phyloP scores from a whole-genome alignment of 2,888 invertebrate species.

The Hypena proboscidalis region DNA sequence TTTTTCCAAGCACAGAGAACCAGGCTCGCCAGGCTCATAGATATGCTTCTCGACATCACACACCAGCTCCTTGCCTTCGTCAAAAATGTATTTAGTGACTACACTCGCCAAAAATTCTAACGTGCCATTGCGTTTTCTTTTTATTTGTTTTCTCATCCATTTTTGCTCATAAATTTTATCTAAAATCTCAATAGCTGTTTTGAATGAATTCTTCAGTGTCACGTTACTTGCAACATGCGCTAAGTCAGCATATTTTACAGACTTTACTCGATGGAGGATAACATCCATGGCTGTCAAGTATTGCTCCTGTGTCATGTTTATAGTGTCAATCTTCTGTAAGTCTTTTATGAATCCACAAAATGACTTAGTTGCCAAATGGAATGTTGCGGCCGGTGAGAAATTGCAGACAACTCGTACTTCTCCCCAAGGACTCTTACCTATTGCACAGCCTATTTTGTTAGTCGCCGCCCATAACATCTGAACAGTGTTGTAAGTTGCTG shows the following conservation, averaged over 20 bases:
- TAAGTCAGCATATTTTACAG: slow-evolving; percentile 4
- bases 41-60: slow-evolving; percentile 67
- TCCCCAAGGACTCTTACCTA: slow-evolving; percentile 54
- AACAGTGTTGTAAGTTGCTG: slow-evolving; percentile 60
- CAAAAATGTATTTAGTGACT: slow-evolving; percentile 66
- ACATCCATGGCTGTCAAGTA: slow-evolving; percentile 54
- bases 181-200: slow-evolving; percentile 58
- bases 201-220: slow-evolving; percentile 19
- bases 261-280: slow-evolving; percentile 26
- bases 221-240: not conserved
- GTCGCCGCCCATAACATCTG: slow-evolving; percentile 75
- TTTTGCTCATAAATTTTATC: slow-evolving; percentile 54
- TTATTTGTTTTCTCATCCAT: slow-evolving; percentile 49
- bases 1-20: slow-evolving; percentile 61
- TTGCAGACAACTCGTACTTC: slow-evolving; percentile 72
- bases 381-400: slow-evolving; percentile 75
- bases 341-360: slow-evolving; percentile 68
- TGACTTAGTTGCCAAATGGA: slow-evolving; percentile 57
- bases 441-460: slow-evolving; percentile 74
- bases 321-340: slow-evolving; percentile 31
- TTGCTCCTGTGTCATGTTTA: slow-evolving; percentile 45
- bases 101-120: slow-evolving; percentile 59
- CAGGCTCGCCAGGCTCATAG: slow-evolving; percentile 62
- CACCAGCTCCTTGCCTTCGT: slow-evolving; percentile 53
- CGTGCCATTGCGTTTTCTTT: slow-evolving; percentile 56